Base-by-base conservation (phyloP, 2,113 vertebrate species). In the Syngnathus scovelli region DNA sequence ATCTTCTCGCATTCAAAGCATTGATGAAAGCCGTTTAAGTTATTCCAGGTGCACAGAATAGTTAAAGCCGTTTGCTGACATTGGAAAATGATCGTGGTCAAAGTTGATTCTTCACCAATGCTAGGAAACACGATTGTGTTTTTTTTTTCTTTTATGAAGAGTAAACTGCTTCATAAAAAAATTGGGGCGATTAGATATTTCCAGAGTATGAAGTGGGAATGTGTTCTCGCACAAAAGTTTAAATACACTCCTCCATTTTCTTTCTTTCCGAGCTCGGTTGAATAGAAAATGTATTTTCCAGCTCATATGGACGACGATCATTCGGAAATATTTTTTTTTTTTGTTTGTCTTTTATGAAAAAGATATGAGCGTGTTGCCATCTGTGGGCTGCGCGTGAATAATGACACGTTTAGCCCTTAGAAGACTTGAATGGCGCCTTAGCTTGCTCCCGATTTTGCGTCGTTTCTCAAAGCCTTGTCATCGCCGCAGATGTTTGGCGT, bases 401-500 rank as follows among this genome's bases (percentile, higher is more conserved):
- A 61, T 61, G 59, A 41, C 19, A 16, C 21, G 5, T n/a, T 10
- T 21, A 19, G 38, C 19, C 21, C 38, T 62, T 7, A 8, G 12
- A 13, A 11, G 21, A 21, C 39, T 8, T 41, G 63, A 64, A 36
- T 18, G 2, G 2, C 7, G 46, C 33, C 1, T 5, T 64, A 23
- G n/a, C 61, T 38, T 68, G 66, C 49, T 49, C 63, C 48, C 62
- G 46, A 60, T 15, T 58, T 58, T 65, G 44, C 61, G 54, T 70
- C 74, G 65, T 73, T 66, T 23, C 59, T 79, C 60, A 44, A 75
- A 64, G 74, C 72, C 78, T 54, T 64, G 69, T 83, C 76, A 82
- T 65, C 55, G 69, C 58, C 79, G 80, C 87, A 86, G 84, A 81
- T 86, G 84, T 85, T 87, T 86, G 84, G 83, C 85, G 71, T 70